Evolutionary conservation across 2,888 invertebrate genomes (phyloP), one percentile per base, ranked within the genome.

Genomic region (Tanypteryx hageni): DNA sequence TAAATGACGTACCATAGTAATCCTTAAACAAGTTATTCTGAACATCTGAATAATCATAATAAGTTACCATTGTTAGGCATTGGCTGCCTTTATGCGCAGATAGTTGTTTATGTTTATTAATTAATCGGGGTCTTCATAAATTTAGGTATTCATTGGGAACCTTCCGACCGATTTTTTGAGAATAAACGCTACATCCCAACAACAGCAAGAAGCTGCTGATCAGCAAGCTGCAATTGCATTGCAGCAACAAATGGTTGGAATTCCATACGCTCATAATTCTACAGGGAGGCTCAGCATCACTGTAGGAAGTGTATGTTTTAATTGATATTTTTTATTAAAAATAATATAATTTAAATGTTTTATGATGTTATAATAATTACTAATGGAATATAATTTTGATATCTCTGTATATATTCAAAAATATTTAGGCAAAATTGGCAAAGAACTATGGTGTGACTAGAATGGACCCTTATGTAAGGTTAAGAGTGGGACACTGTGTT

Each of bases 391-490:
- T 22, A 3, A 56, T 0, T 61, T 56, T 57, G 13, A 14, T 76
- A 13, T 44, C 81, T 82, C 18, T 83, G n/a, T 92, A 92, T 68
- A 59, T 83, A 44, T 83, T 16, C n/a, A 16, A 18, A 61, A 92
- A 92, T 89, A 93, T 93, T 93, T 94, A 97, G 96, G 99, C 99
- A 5, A 98, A 98, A 95, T 96, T 99, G 93, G 97, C 97, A 13
- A 99, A 99, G 95, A 99, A 99, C 95, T 99, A 99, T 96, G 99
- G 99, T 14, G 96, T 99, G 94, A 98, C 98, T 0, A 96, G 98
- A 93, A 99, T 99, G 99, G 99, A 99, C 95, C 99, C 99, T 0
- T 99, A 99, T 95, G 98, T 98, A 61, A 96, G 99, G 92, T 95
- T 99, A 92, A 96, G 99, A 93, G 97, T 99, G 56, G 99, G 99